phyloP scores from a whole-genome alignment of 2,113 vertebrate genomes.

The Trogon melanurus region DNA sequence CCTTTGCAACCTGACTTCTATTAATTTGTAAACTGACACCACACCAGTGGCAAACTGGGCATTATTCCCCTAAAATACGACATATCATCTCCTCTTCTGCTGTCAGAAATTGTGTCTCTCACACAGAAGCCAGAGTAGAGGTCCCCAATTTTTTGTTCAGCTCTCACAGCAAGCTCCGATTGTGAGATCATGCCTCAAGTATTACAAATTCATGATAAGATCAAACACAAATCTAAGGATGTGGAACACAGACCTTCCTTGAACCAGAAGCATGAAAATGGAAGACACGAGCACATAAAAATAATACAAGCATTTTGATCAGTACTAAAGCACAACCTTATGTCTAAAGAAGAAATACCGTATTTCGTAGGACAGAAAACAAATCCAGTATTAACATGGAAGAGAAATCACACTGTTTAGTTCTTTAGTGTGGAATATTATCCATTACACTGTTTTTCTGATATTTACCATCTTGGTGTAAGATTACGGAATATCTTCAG shows the following conservation, averaged over 20 bases:
- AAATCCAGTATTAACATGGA: not conserved
- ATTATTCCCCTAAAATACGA: not conserved
- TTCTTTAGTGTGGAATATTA: not conserved
- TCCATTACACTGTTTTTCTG: not conserved
- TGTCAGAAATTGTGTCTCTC: not conserved
- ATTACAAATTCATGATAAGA: not conserved
- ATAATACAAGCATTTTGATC: not conserved
- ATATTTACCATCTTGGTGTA: conserved; percentile 89
- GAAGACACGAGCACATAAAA: not conserved
- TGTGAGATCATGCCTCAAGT: not conserved
- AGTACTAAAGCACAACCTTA: not conserved
- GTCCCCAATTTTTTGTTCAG: not conserved
- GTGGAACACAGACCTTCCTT: not conserved
- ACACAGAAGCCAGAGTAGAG: not conserved
- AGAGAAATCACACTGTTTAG: not conserved
- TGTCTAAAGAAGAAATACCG: not conserved
- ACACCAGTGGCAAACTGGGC: not conserved
- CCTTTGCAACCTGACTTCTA: not conserved
- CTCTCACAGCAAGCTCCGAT: not conserved
- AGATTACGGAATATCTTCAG: conserved; percentile 96
- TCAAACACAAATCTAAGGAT: not conserved
- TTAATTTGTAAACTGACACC: not conserved
- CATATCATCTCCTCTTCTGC: not conserved
- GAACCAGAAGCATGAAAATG: not conserved
- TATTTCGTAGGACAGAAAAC: not conserved